Conservation (phyloP, 2,888 invertebrate species). For the Mongoloraphidia duomilia region DNA sequence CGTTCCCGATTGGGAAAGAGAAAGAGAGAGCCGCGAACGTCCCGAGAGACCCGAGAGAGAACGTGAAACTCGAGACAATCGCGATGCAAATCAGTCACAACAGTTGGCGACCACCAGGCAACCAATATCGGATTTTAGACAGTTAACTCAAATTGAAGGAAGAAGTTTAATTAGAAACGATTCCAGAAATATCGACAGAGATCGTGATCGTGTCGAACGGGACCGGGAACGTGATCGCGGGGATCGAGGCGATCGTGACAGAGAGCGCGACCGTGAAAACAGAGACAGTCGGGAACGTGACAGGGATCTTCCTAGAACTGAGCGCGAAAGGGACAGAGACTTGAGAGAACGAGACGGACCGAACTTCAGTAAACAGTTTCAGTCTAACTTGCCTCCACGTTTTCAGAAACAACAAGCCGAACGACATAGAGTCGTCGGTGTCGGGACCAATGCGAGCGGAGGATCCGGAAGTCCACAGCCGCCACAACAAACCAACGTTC, state of each 20-base stretch:
- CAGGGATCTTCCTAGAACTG: conserved; percentile 19
- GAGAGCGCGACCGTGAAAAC: conserved; percentile 22
- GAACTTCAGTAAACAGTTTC: conserved; percentile 59
- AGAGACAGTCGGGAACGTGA: conserved; percentile 21
- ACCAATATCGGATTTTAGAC: conserved; percentile 20
- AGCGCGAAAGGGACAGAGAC: conserved; percentile 27
- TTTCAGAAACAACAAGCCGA: conserved; percentile 65
- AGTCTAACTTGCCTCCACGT: conserved; percentile 72
- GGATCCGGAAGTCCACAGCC: conserved; percentile 7
- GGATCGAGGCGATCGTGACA: conserved; percentile 19
- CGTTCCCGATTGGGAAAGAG: conserved; percentile 38
- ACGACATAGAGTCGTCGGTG: conserved; percentile 27
- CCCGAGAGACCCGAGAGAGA: conserved; percentile 26
- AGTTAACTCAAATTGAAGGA: conserved; percentile 29
- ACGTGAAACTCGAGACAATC: conserved; percentile 23
- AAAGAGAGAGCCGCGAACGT: conserved; percentile 28
- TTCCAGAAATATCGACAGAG: conserved; percentile 25
- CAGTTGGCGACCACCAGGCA: conserved; percentile 2
- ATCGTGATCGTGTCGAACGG: conserved; percentile 25
- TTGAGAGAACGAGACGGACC: conserved; percentile 40
- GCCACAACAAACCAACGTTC: conserved; percentile 12
- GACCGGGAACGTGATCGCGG: conserved; percentile 24
- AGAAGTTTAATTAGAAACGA: conserved; percentile 20
- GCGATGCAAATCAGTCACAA: conserved; percentile 18
- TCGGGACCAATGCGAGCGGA: background rate